phyloP scores from a whole-genome alignment of 2,888 invertebrate species.

The Monoplex corrugatus region DNA sequence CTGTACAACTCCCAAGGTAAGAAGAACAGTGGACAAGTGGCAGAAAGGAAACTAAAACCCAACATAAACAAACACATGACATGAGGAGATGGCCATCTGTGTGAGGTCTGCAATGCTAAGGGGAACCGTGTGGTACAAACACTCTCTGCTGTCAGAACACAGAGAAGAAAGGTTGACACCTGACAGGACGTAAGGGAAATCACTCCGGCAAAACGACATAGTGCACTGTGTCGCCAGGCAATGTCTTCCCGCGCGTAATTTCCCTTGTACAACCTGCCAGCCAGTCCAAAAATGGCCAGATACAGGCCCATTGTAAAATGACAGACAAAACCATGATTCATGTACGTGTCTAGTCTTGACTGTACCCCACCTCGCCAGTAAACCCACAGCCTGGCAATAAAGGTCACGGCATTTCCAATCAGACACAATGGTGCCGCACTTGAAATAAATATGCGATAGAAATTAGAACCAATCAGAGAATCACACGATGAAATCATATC shows the following conservation, averaged over 20 bases:
- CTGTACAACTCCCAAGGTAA: not conserved
- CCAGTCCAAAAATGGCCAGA: not conserved
- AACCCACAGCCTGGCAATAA: too few species aligned
- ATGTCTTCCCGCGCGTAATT: not conserved
- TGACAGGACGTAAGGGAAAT: not conserved
- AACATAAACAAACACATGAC: not conserved
- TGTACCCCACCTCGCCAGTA: not conserved
- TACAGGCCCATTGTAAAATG: not conserved
- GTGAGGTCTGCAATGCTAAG: not conserved
- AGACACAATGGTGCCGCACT: not conserved
- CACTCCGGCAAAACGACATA: not conserved
- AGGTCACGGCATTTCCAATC: not conserved
- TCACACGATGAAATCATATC: conserved; percentile 14
- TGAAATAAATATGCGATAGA: not conserved
- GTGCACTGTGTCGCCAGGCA: not conserved
- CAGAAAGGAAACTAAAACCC: not conserved
- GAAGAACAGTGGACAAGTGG: not conserved
- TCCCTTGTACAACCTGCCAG: not conserved
- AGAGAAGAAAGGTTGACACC: not conserved
- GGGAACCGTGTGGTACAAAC: not conserved
- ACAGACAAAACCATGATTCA: not conserved
- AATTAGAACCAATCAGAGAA: not conserved
- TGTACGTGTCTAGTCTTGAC: not conserved
- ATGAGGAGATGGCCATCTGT: not conserved
- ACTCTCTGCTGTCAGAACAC: not conserved